Evolutionary conservation across 2,888 invertebrate genomes (phyloP).

Genomic region (Xanthostigma xanthostigma): DNA sequence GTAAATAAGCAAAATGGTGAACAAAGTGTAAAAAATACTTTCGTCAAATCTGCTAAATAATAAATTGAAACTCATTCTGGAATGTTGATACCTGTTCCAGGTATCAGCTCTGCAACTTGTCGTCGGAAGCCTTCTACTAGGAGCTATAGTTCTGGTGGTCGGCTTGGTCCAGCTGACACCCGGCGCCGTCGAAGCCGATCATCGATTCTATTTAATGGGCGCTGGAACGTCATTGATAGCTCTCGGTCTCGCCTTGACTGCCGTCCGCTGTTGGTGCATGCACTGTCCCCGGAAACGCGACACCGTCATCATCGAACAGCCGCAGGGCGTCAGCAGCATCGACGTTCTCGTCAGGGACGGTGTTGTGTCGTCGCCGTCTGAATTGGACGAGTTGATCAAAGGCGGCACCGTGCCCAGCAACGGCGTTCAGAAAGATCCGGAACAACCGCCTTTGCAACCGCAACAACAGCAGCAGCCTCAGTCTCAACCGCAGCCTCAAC

Average conservation of each 20-base stretch:
- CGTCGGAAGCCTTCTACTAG: slow-evolving; percentile 56
- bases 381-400: slow-evolving; percentile 38
- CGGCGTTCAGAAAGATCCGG: not conserved
- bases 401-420: not conserved
- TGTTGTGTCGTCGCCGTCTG: slow-evolving; percentile 36
- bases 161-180: slow-evolving; percentile 63
- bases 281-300: slow-evolving; percentile 35
- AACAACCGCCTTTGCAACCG: not conserved
- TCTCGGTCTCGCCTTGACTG: slow-evolving; percentile 46
- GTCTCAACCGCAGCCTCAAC: not conserved
- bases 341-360: slow-evolving; percentile 31
- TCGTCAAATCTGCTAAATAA: too few species aligned
- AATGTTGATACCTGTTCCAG: slow-evolving; percentile 25
- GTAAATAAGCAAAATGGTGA: too few species aligned
- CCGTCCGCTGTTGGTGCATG: slow-evolving; percentile 51
- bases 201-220: slow-evolving; percentile 54
- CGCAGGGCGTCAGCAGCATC: slow-evolving; percentile 34
- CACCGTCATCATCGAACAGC: slow-evolving; percentile 23
- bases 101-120: slow-evolving; percentile 58
- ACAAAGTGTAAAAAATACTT: too few species aligned
- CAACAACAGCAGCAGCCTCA: not conserved
- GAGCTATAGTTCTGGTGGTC: slow-evolving; percentile 58
- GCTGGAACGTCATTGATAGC: slow-evolving; percentile 47
- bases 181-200: slow-evolving; percentile 60
- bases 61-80: too few species aligned